Conservation (phyloP, 2,797 vertebrate genomes). For the Chelonia mydas region DNA sequence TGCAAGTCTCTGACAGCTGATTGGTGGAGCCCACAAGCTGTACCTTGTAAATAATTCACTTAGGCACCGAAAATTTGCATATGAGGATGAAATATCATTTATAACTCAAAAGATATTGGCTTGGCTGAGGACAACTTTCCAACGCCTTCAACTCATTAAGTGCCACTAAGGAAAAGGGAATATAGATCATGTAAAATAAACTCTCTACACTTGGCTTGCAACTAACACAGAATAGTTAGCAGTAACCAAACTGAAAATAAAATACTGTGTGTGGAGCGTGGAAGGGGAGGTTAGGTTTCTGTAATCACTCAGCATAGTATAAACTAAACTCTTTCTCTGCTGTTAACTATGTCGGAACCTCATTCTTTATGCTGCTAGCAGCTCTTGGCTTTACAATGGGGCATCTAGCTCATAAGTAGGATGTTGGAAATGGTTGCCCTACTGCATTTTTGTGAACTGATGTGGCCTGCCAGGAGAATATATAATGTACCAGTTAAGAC, state of each 20-base stretch:
- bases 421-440: not conserved
- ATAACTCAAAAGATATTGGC: conserved; percentile 78
- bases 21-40: conserved; percentile 77
- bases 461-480: not conserved
- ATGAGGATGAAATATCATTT: conserved; percentile 81
- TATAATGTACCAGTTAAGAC: not conserved
- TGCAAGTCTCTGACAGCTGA: conserved; percentile 79
- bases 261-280: not conserved
- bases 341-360: conserved; percentile 11
- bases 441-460: not conserved
- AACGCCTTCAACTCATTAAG: conserved; percentile 75
- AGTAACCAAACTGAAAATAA: conserved; percentile 34
- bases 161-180: conserved; percentile 54
- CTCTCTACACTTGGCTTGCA: conserved; percentile 21
- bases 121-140: conserved; percentile 75
- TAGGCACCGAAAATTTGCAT: conserved; percentile 82
- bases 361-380: not conserved
- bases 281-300: not conserved
- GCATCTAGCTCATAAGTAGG: not conserved
- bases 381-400: not conserved
- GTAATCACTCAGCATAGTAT: not conserved
- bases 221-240: conserved; percentile 18
- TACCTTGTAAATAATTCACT: conserved; percentile 85
- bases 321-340: not conserved
- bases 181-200: conserved; percentile 38